These are phyloP conservation scores for Diloba caeruleocephala DNA, from an alignment of 2,888 invertebrate species.

Conservation along the genomic window DNA sequence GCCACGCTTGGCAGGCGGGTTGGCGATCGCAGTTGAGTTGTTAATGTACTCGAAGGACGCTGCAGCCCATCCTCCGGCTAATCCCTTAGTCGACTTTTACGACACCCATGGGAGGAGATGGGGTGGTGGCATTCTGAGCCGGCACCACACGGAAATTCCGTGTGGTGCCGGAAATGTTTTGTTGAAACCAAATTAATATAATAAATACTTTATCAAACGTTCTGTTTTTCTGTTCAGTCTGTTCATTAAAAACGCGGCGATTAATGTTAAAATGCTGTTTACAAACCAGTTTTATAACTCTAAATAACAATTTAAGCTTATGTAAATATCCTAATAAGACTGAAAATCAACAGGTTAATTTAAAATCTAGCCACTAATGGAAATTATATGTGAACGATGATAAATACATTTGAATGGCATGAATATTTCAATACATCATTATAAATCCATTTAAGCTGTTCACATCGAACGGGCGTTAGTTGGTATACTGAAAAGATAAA, in stretches of 20 bases:
- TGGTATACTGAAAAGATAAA: background rate
- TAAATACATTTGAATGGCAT: conserved; percentile 9
- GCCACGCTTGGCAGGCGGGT: too few relatives aligned
- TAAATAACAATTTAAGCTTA: background rate
- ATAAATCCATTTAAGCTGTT: conserved; percentile 8
- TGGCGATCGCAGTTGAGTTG: too few relatives aligned
- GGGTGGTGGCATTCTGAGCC: too few relatives aligned
- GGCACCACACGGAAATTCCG: too few relatives aligned
- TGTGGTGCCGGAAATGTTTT: too few relatives aligned
- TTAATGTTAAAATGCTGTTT: background rate
- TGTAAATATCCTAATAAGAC: background rate
- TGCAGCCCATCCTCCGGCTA: too few relatives aligned
- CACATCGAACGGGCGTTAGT: background rate
- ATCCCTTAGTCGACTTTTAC: too few relatives aligned
- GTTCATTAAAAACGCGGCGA: background rate
- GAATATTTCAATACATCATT: conserved; percentile 12
- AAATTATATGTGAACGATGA: conserved; percentile 12
- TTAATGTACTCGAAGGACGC: too few relatives aligned
- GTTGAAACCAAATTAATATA: too few relatives aligned
- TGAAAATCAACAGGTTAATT: background rate
- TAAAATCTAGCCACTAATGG: background rate
- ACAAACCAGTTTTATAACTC: background rate
- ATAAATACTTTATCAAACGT: too few relatives aligned
- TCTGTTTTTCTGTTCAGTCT: too few relatives aligned
- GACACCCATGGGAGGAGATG: too few relatives aligned